Percentiles rank a stretch among this genome's conserved stretches.
Conservation (phyloP, 2,888 invertebrate genomes). For the Orgyia antiqua region DNA sequence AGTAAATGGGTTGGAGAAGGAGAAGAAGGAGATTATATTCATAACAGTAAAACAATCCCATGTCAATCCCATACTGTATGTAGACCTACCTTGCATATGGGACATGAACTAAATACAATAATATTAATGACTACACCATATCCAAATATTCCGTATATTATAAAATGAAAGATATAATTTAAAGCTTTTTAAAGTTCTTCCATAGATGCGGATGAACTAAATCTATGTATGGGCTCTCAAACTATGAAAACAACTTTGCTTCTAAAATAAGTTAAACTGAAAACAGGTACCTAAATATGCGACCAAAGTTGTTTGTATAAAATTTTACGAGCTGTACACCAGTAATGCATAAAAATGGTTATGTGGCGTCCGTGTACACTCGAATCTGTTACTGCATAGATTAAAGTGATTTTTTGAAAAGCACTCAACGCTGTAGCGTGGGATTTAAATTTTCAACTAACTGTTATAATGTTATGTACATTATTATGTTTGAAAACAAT, state of each 20-base stretch:
- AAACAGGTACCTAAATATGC: conserved; percentile 18
- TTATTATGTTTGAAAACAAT: conserved; percentile 25
- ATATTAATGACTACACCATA: too few relatives aligned
- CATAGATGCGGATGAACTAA: too few relatives aligned
- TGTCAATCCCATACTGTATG: too few relatives aligned
- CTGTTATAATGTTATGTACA: conserved; percentile 39
- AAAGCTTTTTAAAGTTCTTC: too few relatives aligned
- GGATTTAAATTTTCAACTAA: conserved; percentile 30
- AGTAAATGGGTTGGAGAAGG: too few relatives aligned
- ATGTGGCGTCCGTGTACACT: conserved; percentile 23
- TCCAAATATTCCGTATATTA: too few relatives aligned
- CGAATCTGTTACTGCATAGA: conserved; percentile 41
- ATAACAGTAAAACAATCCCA: too few relatives aligned
- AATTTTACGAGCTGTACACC: conserved; percentile 32
- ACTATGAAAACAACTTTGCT: neutral
- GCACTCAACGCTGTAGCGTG: conserved; percentile 37
- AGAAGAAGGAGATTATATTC: too few relatives aligned
- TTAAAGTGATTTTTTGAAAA: conserved; percentile 60
- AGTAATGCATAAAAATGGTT: conserved; percentile 42
- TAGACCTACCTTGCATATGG: too few relatives aligned
- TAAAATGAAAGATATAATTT: too few relatives aligned
- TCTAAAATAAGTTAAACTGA: conserved; percentile 17
- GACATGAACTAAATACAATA: too few relatives aligned
- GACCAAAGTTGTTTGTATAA: conserved; percentile 23
- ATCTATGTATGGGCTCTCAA: too few relatives aligned